Base-by-base conservation (phyloP, 2,888 invertebrate genomes). In the Drosophila subquinaria region DNA sequence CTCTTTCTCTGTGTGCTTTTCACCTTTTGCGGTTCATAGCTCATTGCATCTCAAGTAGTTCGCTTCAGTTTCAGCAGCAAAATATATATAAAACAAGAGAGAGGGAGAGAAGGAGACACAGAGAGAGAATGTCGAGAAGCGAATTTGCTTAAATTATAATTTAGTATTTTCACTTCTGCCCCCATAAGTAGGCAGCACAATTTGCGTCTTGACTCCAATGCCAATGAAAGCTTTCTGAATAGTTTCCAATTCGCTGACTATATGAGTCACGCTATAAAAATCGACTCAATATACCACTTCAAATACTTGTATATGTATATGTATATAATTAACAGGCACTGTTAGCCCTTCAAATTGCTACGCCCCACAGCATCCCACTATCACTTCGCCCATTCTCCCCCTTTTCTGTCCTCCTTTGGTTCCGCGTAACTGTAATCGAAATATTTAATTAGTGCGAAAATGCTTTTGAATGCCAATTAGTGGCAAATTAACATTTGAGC, bases 361-460 rank as follows among this genome's bases (percentile, higher is more conserved):
- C 23, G n/a, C 15, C 40, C 45, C 45, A 27, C 48, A 15, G 27
- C 10, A 35, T 42, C 10, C 51, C 61, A 40, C n/a, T n/a, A 3
- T 9, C 11, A 43, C 27, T 40, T 45, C 47, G 27, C 52, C 17
- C 36, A 13, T 17, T 4, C 20, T 27, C n/a, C n/a, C 15, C 15
- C 40, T 30, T 45, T 42, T 20, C 33, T 42, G 55, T 35, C 33
- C 8, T 13, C 15, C 13, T 62, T 47, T 35, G 17, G 17, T 53
- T 62, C 27, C 60, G 48, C 53, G 62, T 55, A 61, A 61, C 73
- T 73, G 86, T 81, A 86, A 89, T 86, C 82, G 84, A 89, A 88
- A 90, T 88, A 87, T 90, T 88, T 89, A 89, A 90, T 90, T 89
- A 89, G 84, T 84, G 88, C 86, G 76, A 80, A 88, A 90, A 88